Evolutionary conservation across 2,113 vertebrate genomes (phyloP).

Genomic region (Motacilla tschutschensis): DNA sequence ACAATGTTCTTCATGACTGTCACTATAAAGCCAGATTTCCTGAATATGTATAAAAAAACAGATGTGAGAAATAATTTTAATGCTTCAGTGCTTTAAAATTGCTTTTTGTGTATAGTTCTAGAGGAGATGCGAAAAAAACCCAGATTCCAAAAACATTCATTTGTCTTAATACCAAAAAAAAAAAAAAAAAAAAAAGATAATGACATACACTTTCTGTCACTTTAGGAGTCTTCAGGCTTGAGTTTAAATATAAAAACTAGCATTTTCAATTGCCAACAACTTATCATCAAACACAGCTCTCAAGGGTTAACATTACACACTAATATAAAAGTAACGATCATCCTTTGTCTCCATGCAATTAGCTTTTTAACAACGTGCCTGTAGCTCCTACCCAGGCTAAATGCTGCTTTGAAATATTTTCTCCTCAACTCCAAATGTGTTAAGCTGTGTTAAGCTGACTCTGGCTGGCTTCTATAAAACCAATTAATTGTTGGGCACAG

Average conservation of each 20-base stretch:
- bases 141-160: background rate
- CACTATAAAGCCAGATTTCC: background rate
- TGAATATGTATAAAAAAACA: background rate
- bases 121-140: background rate
- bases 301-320: conserved; percentile 26
- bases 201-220: background rate
- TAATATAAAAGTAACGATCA: conserved; percentile 33
- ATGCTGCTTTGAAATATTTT: conserved; percentile 39
- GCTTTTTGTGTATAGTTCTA: background rate
- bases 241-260: background rate
- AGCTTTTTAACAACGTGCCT: conserved; percentile 31
- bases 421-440: background rate
- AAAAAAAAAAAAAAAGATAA: background rate
- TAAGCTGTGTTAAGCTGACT: background rate
- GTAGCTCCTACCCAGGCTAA: conserved; percentile 15
- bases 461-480: conserved; percentile 20
- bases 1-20: background rate
- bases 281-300: background rate
- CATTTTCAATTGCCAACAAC: background rate
- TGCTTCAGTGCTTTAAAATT: background rate
- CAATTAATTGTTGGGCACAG: background rate
- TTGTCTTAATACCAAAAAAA: background rate
- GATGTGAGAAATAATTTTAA: background rate
- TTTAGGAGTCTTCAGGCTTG: background rate
- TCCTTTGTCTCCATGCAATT: conserved; percentile 32